A percentile compares a stretch with the other conserved stretches of the same genome.
phyloP scores from a whole-genome alignment of 2,113 vertebrate genomes.

The Thalassarche chlororhynchos region DNA sequence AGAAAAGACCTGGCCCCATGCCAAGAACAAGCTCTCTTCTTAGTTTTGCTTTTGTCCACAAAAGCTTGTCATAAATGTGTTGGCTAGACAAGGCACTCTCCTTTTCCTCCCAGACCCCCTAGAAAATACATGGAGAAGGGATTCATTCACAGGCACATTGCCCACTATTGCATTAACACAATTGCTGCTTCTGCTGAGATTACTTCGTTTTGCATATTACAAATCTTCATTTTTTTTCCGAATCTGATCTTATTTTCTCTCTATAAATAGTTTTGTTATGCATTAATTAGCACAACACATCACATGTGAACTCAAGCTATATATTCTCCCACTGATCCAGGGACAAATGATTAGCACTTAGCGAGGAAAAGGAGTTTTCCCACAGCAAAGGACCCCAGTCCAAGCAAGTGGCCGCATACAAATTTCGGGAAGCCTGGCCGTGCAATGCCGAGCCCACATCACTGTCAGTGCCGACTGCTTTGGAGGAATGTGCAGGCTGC shows the following conservation, averaged over 20 bases:
- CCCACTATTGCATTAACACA: not conserved
- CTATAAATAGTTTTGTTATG: not conserved
- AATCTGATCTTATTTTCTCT: not conserved
- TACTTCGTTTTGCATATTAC: not conserved
- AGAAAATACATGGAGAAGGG: not conserved
- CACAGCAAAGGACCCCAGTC: not conserved
- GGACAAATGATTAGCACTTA: not conserved
- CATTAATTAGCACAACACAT: not conserved
- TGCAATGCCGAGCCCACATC: not conserved
- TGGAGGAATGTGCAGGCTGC: not conserved
- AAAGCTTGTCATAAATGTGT: conserved; percentile 14
- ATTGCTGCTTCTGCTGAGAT: not conserved
- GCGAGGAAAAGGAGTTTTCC: not conserved
- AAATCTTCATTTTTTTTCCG: not conserved
- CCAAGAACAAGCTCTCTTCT: not conserved
- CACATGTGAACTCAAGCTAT: not conserved
- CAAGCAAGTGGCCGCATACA: not conserved
- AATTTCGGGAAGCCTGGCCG: not conserved
- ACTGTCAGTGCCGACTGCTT: not conserved
- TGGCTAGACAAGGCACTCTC: not conserved
- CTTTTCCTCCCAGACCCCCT: not conserved
- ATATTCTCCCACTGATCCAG: not conserved
- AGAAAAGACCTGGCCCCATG: not conserved
- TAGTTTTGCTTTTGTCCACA: conserved; percentile 7
- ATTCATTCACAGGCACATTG: not conserved